A percentile compares a stretch with the other conserved stretches of the same genome.
phyloP scores from a whole-genome alignment of 2,888 invertebrate genomes.

The Synanthedon myopaeformis region DNA sequence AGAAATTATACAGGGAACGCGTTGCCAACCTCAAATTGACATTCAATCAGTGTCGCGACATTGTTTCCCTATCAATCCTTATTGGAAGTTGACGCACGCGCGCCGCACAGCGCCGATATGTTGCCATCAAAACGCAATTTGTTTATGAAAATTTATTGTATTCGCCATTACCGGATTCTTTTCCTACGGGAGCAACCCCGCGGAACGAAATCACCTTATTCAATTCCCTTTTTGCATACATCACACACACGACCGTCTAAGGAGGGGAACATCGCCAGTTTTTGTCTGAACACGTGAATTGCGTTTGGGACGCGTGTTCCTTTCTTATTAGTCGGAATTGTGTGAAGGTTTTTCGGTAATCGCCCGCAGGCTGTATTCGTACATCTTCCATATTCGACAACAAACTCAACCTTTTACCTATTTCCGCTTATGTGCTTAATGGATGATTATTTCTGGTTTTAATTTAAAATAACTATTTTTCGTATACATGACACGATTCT shows the following conservation, averaged over 20 bases:
- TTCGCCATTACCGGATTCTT: constrained; percentile 69
- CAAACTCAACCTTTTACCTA: too few species aligned
- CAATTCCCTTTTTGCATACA: constrained; percentile 71
- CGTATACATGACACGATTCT: too few species aligned
- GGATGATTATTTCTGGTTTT: too few species aligned
- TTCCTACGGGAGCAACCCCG: constrained; percentile 64
- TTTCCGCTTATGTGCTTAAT: too few species aligned
- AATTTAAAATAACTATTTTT: too few species aligned
- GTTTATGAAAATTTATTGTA: constrained; percentile 72
- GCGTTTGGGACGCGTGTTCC: constrained; percentile 63
- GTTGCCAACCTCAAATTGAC: constrained; percentile 47
- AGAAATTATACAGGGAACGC: constrained; percentile 43
- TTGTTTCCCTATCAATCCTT: constrained; percentile 70
- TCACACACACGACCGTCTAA: constrained; percentile 55
- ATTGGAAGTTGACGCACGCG: constrained; percentile 60
- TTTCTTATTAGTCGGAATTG: constrained; percentile 65
- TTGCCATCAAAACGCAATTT: constrained; percentile 69
- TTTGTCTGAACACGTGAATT: constrained; percentile 67
- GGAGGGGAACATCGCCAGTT: constrained; percentile 49
- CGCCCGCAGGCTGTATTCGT: constrained; percentile 25
- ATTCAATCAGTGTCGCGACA: constrained; percentile 67
- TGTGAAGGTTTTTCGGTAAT: constrained; percentile 55
- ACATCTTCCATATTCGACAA: neutral
- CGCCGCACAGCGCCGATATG: constrained; percentile 38
- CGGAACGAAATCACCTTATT: constrained; percentile 69